phyloP scores from a whole-genome alignment of 2,888 invertebrate species.

The Chalcis sispes region DNA sequence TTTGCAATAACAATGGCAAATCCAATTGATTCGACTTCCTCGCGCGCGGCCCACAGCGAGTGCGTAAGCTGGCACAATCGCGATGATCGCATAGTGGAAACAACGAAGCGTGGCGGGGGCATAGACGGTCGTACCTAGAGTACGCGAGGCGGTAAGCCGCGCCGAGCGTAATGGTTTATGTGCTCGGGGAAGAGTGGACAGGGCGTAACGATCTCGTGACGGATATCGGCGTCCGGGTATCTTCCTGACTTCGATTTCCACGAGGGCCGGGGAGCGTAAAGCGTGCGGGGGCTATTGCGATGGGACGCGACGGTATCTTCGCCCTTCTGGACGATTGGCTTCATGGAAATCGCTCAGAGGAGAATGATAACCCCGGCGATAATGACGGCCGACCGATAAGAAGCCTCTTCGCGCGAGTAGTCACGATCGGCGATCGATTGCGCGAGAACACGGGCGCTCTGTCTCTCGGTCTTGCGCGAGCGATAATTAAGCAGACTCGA shows the following conservation, averaged over 20 bases:
- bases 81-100: slow-evolving; percentile 27
- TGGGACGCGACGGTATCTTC: slow-evolving; percentile 58
- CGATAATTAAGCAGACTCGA: neutral
- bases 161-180: neutral
- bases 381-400: slow-evolving; percentile 59
- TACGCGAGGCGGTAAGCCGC: too few species aligned
- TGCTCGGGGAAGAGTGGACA: slow-evolving; percentile 32
- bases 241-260: neutral
- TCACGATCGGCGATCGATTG: slow-evolving; percentile 58
- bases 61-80: slow-evolving; percentile 11
- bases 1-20: neutral
- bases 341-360: slow-evolving; percentile 59
- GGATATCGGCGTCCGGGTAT: slow-evolving; percentile 56
- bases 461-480: neutral
- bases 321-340: slow-evolving; percentile 62
- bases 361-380: slow-evolving; percentile 52
- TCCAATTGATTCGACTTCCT: neutral
- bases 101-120: slow-evolving; percentile 49
- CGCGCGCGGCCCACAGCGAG: neutral
- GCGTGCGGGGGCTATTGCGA: neutral
- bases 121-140: too few species aligned
- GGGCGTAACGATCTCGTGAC: slow-evolving; percentile 60
- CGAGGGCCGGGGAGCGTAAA: too few species aligned
- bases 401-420: slow-evolving; percentile 58
- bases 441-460: neutral